These are phyloP conservation scores for Drosophila kanekoi DNA, from an alignment of 2,888 invertebrate genomes.

Conservation along the genomic window DNA sequence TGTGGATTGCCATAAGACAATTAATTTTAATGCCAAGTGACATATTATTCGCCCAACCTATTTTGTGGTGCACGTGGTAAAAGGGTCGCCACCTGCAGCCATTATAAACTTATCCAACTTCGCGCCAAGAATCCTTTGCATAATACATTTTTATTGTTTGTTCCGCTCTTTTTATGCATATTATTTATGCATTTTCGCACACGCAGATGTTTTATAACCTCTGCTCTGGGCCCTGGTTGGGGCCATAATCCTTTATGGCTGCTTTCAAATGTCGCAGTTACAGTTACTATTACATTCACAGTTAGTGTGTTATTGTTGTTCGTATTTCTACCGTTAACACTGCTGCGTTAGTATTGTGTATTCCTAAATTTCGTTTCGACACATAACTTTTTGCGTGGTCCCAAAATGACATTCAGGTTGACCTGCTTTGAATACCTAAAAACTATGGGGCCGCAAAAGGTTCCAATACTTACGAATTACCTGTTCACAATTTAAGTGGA, in stretches of 20 bases:
- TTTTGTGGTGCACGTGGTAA: constrained; percentile 45
- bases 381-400: constrained; percentile 3
- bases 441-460: constrained; percentile 29
- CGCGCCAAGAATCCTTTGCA: constrained; percentile 48
- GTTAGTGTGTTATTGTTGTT: constrained; percentile 1
- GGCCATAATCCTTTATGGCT: not conserved
- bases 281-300: not conserved
- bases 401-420: constrained; percentile 34
- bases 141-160: constrained; percentile 51
- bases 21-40: constrained; percentile 44
- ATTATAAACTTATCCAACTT: constrained; percentile 42
- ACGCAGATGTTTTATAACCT: not conserved
- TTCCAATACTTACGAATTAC: constrained; percentile 6
- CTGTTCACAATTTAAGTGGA: too few relatives aligned
- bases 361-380: not conserved
- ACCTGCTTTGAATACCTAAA: constrained; percentile 35
- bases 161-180: constrained; percentile 6
- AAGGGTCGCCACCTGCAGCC: constrained; percentile 25
- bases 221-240: not conserved
- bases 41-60: constrained; percentile 50
- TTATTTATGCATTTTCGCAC: constrained; percentile 1
- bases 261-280: not conserved
- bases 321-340: not conserved
- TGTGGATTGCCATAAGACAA: constrained; percentile 20
- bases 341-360: too few relatives aligned